phyloP scores from a whole-genome alignment of 1,140 invertebrate species.

The Idris sp. region DNA sequence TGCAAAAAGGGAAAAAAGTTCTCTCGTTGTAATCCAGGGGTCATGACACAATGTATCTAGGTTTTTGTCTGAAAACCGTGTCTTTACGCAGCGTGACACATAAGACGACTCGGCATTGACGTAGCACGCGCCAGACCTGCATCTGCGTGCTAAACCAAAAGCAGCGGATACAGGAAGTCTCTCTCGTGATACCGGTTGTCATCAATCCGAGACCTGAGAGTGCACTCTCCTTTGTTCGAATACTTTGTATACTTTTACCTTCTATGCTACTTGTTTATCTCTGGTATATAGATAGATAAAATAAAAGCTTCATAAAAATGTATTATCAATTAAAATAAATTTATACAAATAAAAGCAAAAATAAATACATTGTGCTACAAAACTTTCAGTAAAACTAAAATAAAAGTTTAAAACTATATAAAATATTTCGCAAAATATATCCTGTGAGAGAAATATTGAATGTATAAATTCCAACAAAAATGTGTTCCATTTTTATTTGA shows the following conservation, averaged over 20 bases:
- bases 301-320: no score
- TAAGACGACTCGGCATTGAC: slow-evolving; percentile 46
- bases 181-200: slow-evolving; percentile 52
- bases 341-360: no score
- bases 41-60: slow-evolving; percentile 28
- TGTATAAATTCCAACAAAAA: no score
- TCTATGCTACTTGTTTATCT: slow-evolving; percentile 14
- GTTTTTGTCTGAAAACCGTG: slow-evolving; percentile 36
- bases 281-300: no score
- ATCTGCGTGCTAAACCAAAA: slow-evolving; percentile 45
- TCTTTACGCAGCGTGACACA: slow-evolving; percentile 42
- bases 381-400: no score
- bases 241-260: slow-evolving; percentile 35
- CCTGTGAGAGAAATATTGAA: no score
- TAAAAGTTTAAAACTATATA: no score
- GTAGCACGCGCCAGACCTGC: slow-evolving; percentile 40
- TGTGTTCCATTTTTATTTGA: no score
- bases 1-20: slow-evolving; percentile 10
- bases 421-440: no score
- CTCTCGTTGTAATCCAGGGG: no score
- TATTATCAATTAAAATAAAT: no score
- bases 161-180: slow-evolving; percentile 52
- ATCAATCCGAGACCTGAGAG: slow-evolving; percentile 42
- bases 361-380: no score
- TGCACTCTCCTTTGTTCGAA: slow-evolving; percentile 25